Conservation (phyloP, 1,140 invertebrate species). For the Drosophila sproati region DNA sequence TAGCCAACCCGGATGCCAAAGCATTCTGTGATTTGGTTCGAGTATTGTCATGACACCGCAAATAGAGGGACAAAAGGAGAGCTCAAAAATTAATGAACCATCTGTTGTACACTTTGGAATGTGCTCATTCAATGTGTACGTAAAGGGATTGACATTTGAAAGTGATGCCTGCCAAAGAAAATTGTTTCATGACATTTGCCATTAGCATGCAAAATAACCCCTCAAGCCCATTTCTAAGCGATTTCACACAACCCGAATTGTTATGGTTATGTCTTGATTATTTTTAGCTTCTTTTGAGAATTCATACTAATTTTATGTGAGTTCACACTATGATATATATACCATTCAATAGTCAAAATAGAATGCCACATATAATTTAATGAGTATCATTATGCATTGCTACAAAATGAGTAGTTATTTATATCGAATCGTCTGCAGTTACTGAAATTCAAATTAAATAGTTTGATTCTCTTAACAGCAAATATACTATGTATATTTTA, state of each 20-base stretch:
- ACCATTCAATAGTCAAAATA: no score
- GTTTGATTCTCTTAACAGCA: no score
- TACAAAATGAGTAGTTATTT: no score
- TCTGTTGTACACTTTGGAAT: slow-evolving; percentile 62
- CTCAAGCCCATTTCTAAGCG: slow-evolving; percentile 6
- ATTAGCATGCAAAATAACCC: slow-evolving; percentile 49
- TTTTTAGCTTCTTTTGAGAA: not conserved
- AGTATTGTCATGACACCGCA: slow-evolving; percentile 52
- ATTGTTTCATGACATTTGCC: slow-evolving; percentile 26
- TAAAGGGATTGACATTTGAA: slow-evolving; percentile 66
- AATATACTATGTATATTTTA: no score
- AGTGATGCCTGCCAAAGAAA: slow-evolving; percentile 50
- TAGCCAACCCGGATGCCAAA: slow-evolving; percentile 35
- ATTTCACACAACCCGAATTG: not conserved
- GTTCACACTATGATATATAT: no score
- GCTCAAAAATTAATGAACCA: slow-evolving; percentile 75
- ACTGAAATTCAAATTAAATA: no score
- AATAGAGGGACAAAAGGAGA: slow-evolving; percentile 53
- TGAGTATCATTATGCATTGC: no score
- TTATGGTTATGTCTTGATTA: not conserved
- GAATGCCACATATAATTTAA: no score
- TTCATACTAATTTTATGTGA: no score
- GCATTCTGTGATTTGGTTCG: slow-evolving; percentile 46
- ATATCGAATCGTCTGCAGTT: no score
- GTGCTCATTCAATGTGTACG: slow-evolving; percentile 23